These are phyloP conservation scores for Montifringilla adamsi DNA, from an alignment of 2,113 vertebrate species.

Conservation along the genomic window DNA sequence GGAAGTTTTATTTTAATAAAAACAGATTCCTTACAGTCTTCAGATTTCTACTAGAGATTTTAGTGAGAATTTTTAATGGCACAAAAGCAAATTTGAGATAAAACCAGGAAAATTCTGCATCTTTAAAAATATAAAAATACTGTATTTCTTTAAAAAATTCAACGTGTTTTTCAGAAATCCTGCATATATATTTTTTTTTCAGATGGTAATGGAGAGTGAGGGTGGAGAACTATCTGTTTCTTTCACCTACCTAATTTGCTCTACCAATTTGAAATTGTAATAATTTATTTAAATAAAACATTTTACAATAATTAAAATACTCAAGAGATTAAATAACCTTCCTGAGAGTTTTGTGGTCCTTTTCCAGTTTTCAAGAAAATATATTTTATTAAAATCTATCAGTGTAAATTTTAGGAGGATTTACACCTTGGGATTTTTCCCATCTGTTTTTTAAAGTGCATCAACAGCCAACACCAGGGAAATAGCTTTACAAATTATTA, in stretches of 20 bases:
- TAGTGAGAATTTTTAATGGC: background rate
- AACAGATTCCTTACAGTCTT: background rate
- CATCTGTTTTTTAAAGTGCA: constrained; percentile 55
- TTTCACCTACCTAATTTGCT: background rate
- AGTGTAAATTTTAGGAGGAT: constrained; percentile 57
- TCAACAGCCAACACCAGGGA: constrained; percentile 16
- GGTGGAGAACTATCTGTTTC: background rate
- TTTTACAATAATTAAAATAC: constrained; percentile 38
- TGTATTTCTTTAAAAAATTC: background rate
- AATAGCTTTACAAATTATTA: constrained; percentile 58
- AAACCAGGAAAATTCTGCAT: background rate
- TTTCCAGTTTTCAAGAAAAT: constrained; percentile 18
- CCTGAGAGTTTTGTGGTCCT: background rate
- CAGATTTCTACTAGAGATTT: background rate
- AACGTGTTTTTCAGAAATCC: background rate
- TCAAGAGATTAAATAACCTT: constrained; percentile 34
- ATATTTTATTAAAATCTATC: constrained; percentile 23
- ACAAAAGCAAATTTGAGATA: background rate
- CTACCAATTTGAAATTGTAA: background rate
- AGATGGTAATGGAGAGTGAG: background rate
- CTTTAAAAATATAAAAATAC: background rate
- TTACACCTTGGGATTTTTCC: constrained; percentile 52
- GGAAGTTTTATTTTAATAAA: background rate
- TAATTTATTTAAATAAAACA: constrained; percentile 15
- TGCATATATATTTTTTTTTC: background rate